Percentiles rank a stretch among this genome's conserved stretches.
These are phyloP conservation scores for Syngnathus acus DNA, from an alignment of 2,797 vertebrate genomes.

Conservation along the genomic window DNA sequence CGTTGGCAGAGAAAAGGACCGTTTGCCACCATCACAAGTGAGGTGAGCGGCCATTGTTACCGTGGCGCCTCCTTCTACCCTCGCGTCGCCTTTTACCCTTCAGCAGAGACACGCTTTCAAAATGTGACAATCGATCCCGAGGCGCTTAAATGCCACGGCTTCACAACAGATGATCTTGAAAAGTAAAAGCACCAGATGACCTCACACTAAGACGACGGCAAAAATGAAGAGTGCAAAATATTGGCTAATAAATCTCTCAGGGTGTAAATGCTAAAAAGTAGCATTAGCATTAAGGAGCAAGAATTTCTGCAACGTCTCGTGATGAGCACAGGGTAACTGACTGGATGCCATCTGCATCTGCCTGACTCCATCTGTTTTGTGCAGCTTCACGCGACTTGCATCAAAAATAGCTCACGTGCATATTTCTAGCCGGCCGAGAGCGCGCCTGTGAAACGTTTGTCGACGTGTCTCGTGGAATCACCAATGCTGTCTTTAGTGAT, in stretches of 20 bases:
- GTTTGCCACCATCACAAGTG: constrained; percentile 17
- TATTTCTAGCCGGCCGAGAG: background rate
- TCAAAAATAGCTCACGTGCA: constrained; percentile 7
- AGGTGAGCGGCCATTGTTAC: constrained; percentile 19
- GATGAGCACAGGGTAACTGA: background rate
- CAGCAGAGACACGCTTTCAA: background rate
- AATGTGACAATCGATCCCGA: constrained; percentile 5
- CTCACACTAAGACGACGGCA: constrained; percentile 15
- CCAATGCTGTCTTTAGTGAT: background rate
- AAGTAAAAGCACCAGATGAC: constrained; percentile 46
- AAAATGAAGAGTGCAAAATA: background rate
- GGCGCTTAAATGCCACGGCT: constrained; percentile 9
- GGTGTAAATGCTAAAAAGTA: background rate
- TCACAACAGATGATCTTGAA: constrained; percentile 32
- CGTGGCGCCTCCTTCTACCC: background rate
- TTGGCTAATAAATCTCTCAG: background rate
- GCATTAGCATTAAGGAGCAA: background rate
- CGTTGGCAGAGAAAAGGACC: constrained; percentile 12
- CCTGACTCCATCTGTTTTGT: constrained; percentile 1
- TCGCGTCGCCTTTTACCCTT: background rate
- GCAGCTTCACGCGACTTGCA: constrained; percentile 1
- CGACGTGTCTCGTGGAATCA: background rate
- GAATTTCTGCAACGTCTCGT: background rate
- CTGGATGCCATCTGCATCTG: background rate
- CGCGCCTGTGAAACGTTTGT: background rate